Percentiles rank a stretch among this genome's conserved stretches.
Evolutionary conservation across 1,140 invertebrate genomes (phyloP).

Genomic region (Lepidurus apus): DNA sequence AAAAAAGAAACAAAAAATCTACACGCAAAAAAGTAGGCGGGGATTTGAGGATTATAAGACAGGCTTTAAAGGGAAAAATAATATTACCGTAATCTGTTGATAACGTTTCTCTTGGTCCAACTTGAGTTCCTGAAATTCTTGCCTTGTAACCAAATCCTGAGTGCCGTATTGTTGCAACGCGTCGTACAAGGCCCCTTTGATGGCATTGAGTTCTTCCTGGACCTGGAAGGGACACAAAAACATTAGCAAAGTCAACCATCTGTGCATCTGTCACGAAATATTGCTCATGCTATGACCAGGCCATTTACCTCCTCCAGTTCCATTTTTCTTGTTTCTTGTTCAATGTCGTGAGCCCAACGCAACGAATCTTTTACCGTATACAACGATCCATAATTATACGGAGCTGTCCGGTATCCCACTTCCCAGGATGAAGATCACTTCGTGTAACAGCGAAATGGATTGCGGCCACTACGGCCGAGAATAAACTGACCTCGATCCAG

Average conservation of each 20-base stretch:
- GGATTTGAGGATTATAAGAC: no score
- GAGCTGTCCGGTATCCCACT: background rate
- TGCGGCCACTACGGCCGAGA: background rate
- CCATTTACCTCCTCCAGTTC: background rate
- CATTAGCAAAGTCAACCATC: background rate
- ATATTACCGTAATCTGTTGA: background rate
- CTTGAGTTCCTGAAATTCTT: background rate
- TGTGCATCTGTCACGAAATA: background rate
- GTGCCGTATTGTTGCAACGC: background rate
- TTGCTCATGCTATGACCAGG: background rate
- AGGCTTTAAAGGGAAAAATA: no score
- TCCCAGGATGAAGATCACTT: background rate
- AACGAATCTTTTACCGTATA: background rate
- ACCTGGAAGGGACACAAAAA: background rate
- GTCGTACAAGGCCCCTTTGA: background rate
- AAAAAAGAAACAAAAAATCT: background rate
- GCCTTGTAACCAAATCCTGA: background rate
- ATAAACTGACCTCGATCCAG: background rate
- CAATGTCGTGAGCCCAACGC: background rate
- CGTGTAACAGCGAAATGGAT: background rate
- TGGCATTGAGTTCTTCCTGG: background rate
- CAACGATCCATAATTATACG: background rate
- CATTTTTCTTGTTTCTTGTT: background rate
- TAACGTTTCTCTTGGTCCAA: conserved; percentile 10
- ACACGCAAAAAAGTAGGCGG: no score